Conservation (phyloP, 2,113 vertebrate species). For the Eulacestoma nigropectus region DNA sequence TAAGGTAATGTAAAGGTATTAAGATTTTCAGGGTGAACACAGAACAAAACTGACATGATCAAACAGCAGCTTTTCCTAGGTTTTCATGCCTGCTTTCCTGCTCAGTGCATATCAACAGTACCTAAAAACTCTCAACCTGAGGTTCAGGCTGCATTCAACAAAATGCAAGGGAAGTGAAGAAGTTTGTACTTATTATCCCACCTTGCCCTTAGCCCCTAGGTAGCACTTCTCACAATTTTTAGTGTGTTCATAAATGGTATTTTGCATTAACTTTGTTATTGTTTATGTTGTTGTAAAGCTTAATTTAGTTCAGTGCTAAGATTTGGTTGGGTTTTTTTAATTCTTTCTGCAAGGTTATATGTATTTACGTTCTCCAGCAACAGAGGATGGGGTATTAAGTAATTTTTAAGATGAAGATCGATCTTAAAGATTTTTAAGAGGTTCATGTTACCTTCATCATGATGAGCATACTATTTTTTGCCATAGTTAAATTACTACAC, state of each 20-base stretch:
- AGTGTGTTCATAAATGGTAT: background rate
- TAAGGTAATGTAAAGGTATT: background rate
- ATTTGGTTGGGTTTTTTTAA: background rate
- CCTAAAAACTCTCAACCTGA: background rate
- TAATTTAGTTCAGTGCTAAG: slow-evolving; percentile 28
- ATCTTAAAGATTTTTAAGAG: background rate
- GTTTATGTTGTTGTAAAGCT: background rate
- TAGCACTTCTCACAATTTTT: background rate
- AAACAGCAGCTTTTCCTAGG: background rate
- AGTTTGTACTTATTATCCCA: background rate
- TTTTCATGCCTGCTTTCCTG: background rate
- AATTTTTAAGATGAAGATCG: background rate
- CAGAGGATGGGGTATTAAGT: background rate
- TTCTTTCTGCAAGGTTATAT: background rate
- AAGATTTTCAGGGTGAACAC: background rate
- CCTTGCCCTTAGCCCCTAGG: background rate
- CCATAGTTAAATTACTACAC: background rate
- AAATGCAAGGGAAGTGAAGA: background rate
- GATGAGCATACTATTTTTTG: background rate
- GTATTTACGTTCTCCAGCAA: background rate
- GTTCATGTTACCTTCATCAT: background rate
- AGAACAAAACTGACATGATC: background rate
- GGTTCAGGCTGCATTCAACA: background rate
- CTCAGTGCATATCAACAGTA: rapidly evolving
- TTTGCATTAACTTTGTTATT: background rate